Conservation (phyloP, 2,888 invertebrate genomes). For the Drosophila antonietae region DNA sequence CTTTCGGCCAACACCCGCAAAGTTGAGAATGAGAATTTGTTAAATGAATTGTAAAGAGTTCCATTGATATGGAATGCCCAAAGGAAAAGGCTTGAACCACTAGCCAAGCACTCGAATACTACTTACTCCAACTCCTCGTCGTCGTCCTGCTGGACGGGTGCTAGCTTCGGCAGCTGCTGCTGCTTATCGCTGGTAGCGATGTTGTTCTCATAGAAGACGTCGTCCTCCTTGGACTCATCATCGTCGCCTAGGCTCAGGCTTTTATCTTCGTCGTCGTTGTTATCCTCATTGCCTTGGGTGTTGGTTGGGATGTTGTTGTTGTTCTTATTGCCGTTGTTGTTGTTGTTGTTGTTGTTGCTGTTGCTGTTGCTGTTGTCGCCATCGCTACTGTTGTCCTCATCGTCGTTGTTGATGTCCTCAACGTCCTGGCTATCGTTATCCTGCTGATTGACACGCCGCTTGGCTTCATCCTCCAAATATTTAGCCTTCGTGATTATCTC, state of each 20-base stretch:
- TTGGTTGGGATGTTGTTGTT: conserved; percentile 83
- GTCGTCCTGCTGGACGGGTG: conserved; percentile 84
- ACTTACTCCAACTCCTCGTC: conserved; percentile 87
- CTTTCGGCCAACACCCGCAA: background rate
- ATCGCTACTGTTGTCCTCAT: conserved; percentile 86
- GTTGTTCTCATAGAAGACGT: conserved; percentile 91
- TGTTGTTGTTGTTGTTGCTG: conserved; percentile 28
- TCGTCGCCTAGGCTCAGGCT: conserved; percentile 83
- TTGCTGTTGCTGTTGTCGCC: conserved; percentile 54
- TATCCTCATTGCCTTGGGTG: conserved; percentile 60
- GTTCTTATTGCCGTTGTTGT: conserved; percentile 47
- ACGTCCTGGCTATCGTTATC: conserved; percentile 85
- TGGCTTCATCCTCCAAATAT: conserved; percentile 86
- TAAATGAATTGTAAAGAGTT: conserved; percentile 75
- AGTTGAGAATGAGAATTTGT: conserved; percentile 59
- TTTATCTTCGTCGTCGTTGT: conserved; percentile 86
- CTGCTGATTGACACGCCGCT: conserved; percentile 85
- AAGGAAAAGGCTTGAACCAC: conserved; percentile 18
- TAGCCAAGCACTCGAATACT: conserved; percentile 22
- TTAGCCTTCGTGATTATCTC: conserved; percentile 85
- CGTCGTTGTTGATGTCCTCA: conserved; percentile 85
- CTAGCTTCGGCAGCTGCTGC: conserved; percentile 53
- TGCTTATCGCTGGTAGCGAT: conserved; percentile 86
- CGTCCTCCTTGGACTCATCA: conserved; percentile 86
- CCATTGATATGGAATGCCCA: conserved; percentile 48